Percentiles rank a stretch among this genome's conserved stretches.
Conservation (phyloP, 2,797 vertebrate species). For the Eulemur rubriventer region DNA sequence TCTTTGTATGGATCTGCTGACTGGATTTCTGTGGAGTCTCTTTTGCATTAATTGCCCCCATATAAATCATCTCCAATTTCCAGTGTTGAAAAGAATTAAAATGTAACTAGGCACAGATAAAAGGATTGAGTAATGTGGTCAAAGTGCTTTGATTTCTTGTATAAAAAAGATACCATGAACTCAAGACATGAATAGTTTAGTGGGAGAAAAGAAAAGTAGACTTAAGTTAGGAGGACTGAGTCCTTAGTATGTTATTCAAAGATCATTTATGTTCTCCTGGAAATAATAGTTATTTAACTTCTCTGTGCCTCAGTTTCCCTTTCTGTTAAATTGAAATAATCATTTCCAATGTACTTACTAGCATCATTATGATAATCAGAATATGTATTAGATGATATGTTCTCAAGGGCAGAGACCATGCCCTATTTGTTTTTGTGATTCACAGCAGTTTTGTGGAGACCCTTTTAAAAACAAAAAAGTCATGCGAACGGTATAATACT, state of each 20-base stretch:
- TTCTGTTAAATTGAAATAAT: not conserved
- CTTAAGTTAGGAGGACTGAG: not conserved
- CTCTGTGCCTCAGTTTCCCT: not conserved
- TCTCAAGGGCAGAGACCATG: not conserved
- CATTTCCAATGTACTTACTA: not conserved
- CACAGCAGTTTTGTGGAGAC: not conserved
- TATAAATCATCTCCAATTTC: not conserved
- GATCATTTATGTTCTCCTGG: not conserved
- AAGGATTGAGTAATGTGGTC: not conserved
- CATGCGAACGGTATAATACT: not conserved
- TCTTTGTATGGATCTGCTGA: not conserved
- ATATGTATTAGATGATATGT: not conserved
- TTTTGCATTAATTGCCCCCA: not conserved
- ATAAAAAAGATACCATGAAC: not conserved
- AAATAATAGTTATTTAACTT: not conserved
- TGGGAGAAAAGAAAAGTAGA: not conserved
- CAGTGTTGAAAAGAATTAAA: not conserved
- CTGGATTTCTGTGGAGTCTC: not conserved
- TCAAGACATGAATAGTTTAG: not conserved
- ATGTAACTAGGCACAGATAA: not conserved
- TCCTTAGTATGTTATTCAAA: not conserved
- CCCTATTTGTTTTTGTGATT: not conserved
- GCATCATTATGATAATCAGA: not conserved
- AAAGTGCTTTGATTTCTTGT: not conserved
- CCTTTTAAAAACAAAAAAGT: not conserved